Base-by-base conservation (phyloP, 2,888 invertebrate genomes). In the Leptopterna dolabrata region DNA sequence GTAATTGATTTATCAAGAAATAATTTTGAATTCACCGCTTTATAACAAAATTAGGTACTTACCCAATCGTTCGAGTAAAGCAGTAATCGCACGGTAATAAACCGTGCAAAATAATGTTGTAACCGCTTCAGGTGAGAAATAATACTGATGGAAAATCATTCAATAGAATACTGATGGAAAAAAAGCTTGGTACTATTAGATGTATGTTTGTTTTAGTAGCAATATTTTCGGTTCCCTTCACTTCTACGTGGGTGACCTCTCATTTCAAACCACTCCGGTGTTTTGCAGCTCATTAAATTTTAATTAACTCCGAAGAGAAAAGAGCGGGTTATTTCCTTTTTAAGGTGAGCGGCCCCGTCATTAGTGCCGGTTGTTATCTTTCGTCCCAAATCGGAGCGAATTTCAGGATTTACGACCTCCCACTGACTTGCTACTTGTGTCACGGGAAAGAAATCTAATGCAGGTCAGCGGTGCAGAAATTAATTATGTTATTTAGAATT, bases 311-410 rank as follows among this genome's bases (percentile, higher is more conserved):
- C 63, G 27, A 19, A 63, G 24, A 24, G 24, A 63, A 63, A 63
- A 63, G 63, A 63, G 63, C 24, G 63, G 63, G 63, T 63, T 63
- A 63, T 63, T 63, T 63, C 63, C 63, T 63, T 63, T 63, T 63
- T 63, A 63, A 63, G 63, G 24, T 63, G 63, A 63, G 63, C 63
- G 24, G 63, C 63, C 63, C 63, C 63, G 63, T 63, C 63, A 63
- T 63, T 63, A 63, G 63, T 63, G 63, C 63, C 63, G 63, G 19
- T 19, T 24, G 36, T 73, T 73, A 73, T 73, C 73, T 73, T 73
- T 3, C 73, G 73, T 11, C 73, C 73, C 36, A 36, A 73, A 73
- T 73, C 73, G 41, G 73, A 73, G 73, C 73, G 73, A 73, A 73
- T 73, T 36, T 73, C 30, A 16, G 19, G 73, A 73, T 73, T 73